Conservation (phyloP, 2,888 invertebrate genomes). For the Eudemis profundana region DNA sequence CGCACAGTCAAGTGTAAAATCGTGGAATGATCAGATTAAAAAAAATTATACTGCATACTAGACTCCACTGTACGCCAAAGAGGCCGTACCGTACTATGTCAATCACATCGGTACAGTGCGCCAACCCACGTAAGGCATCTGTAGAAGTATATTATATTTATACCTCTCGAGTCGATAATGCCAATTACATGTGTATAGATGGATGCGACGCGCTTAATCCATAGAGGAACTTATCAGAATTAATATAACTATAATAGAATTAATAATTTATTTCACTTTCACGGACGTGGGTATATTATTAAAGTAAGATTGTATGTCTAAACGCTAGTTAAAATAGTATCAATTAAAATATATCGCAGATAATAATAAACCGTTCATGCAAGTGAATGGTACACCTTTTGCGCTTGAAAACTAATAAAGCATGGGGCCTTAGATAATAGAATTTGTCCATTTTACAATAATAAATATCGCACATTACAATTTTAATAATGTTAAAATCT, state of each 20-base stretch:
- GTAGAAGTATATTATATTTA: no score
- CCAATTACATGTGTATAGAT: neutral
- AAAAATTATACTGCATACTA: no score
- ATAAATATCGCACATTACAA: conserved; percentile 39
- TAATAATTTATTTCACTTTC: neutral
- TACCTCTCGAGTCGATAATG: neutral
- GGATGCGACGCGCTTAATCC: neutral
- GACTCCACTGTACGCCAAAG: no score
- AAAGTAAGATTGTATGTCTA: neutral
- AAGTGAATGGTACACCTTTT: conserved; percentile 41
- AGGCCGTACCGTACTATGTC: no score
- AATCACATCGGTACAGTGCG: no score
- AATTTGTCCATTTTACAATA: conserved; percentile 56
- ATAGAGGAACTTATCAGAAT: neutral
- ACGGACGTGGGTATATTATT: neutral
- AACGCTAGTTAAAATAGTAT: no score
- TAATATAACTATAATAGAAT: neutral
- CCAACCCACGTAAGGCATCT: no score
- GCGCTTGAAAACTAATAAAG: conserved; percentile 58
- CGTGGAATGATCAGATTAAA: no score
- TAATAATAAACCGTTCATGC: conserved; percentile 12
- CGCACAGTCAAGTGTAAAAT: no score
- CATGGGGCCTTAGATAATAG: conserved; percentile 58
- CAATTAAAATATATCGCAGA: neutral
- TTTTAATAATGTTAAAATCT: conserved; percentile 33